Evolutionary conservation across 2,113 vertebrate genomes (phyloP), one percentile per base, ranked within the genome.

Genomic region (Istiophorus platypterus): DNA sequence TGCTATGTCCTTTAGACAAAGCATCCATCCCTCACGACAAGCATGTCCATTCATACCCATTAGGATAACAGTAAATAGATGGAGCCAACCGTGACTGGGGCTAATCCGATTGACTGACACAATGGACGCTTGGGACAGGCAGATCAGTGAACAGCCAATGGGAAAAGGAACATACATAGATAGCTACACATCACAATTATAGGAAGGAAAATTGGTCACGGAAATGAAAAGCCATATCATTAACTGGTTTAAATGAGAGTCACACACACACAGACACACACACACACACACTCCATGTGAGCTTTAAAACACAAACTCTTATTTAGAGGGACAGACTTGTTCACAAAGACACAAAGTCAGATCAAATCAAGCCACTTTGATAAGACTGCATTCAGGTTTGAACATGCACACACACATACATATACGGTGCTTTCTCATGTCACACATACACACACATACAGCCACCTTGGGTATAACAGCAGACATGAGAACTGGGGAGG

Each of bases 91-190:
- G 81, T 91, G 91, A 92, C 87, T 78, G 88, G 58, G 52, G 52
- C 68, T 94, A 94, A 95, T 95, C 87, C n/a, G 89, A 95, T 94
- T 94, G 86, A 75, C 76, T 41, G 42, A 84, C 87, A 95, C 93
- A 94, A 95, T 94, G 90, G 77, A 76, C 76, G 59, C 89, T 92
- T 41, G 49, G 85, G 81, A 90, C 81, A 85, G 72, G 85, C 57
- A 71, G 72, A 89, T 89, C 78, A 78, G 83, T 66, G 56, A 81
- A 71, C 72, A 79, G 76, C 71, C 83, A 85, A 72, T 78, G 75
- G 85, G 72, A 86, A 88, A 75, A 85, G 64, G 31, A 85, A 76
- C 72, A 63, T 39, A 76, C 85, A 88, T 57, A 77, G 77, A 78
- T 58, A 73, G 75, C 78, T 88, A 90, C 83, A 83, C 78, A 87